Conservation (phyloP, 1,140 invertebrate species). For the Orchestia grillus region DNA sequence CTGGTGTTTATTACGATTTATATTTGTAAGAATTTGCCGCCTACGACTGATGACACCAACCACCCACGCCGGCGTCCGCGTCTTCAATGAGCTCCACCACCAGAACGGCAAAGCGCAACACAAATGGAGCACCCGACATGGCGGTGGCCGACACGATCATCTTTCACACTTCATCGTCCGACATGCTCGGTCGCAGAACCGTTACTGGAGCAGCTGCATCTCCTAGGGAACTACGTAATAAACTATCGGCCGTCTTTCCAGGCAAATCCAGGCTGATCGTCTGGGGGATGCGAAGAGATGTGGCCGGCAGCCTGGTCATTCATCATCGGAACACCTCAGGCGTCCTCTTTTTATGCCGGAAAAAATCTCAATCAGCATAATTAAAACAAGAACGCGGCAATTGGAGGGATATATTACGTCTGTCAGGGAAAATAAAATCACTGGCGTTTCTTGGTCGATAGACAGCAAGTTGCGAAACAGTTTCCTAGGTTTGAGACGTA, state of each 20-base stretch:
- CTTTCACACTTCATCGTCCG: not conserved
- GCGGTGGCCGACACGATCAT: not conserved
- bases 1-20: not conserved
- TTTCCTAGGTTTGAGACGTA: not conserved
- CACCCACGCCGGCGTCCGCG: not conserved
- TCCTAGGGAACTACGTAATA: not conserved
- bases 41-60: not conserved
- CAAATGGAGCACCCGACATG: not conserved
- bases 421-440: not conserved
- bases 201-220: constrained; percentile 35
- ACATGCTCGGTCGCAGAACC: constrained; percentile 19
- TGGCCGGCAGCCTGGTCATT: not conserved
- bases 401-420: not conserved
- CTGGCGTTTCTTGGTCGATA: not conserved
- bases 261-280: not conserved
- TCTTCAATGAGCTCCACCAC: not conserved
- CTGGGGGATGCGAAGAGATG: not conserved
- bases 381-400: not conserved
- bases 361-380: not conserved
- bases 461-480: not conserved
- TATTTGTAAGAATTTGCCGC: not conserved
- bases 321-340: not conserved
- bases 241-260: not conserved
- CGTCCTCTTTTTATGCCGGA: not conserved
- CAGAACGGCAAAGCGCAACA: not conserved